Conservation (phyloP, 2,113 vertebrate species). For the Circaetus gallicus region DNA sequence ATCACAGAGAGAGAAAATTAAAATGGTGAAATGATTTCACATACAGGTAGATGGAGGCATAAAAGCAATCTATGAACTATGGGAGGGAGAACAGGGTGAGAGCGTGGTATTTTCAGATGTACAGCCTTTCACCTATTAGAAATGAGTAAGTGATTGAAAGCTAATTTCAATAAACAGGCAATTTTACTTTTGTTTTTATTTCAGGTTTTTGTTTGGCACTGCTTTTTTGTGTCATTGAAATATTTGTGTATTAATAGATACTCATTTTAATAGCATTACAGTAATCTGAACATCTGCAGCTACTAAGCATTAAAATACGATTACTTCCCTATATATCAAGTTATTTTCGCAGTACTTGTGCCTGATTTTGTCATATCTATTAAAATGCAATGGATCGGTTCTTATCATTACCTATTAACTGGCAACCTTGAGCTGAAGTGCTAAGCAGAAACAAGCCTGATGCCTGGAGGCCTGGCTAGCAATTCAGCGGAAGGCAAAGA, state of each 20-base stretch:
- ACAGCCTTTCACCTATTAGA: background rate
- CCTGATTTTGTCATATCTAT: constrained; percentile 11
- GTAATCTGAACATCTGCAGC: constrained; percentile 38
- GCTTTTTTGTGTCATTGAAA: constrained; percentile 17
- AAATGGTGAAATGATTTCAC: constrained; percentile 46
- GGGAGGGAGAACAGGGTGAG: background rate
- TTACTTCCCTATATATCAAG: constrained; percentile 29
- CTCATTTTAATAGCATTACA: constrained; percentile 41
- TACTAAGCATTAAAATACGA: constrained; percentile 6
- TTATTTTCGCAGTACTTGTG: background rate
- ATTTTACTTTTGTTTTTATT: background rate
- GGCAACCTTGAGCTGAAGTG: constrained; percentile 30
- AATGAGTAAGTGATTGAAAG: constrained; percentile 1
- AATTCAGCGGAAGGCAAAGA: background rate
- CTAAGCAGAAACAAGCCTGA: background rate
- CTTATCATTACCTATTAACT: constrained; percentile 29
- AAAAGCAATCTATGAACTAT: constrained; percentile 19
- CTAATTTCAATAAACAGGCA: background rate
- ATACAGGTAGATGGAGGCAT: constrained; percentile 31
- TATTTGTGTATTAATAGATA: constrained; percentile 49
- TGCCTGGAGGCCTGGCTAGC: background rate
- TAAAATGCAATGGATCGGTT: constrained; percentile 11
- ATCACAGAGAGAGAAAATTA: constrained; percentile 54
- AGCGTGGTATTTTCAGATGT: background rate
- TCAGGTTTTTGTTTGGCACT: background rate